Base-by-base conservation (phyloP, 2,797 vertebrate genomes). In the Periparus ater region DNA sequence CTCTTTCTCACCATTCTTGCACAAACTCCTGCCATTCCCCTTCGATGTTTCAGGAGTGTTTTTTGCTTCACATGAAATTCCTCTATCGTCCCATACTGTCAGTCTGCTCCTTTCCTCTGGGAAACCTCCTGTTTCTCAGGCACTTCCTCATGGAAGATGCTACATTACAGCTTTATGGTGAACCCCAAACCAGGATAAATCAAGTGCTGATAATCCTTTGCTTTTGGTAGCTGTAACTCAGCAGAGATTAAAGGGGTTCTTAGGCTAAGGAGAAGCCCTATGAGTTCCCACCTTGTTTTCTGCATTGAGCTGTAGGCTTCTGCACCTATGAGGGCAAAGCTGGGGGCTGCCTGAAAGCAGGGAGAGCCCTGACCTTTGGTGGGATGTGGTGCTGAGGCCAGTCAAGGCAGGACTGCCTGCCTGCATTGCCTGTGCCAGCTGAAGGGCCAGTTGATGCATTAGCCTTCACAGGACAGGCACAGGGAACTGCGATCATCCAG, bases 381-480 rank as follows among this genome's bases (percentile, higher is more conserved):
- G 38, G 38, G 18, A 23, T 13, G 32, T 19, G 19, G 15, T 65
- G 87, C 36, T 66, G 86, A 92, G 34, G 23, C 32, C 26, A n/a
- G 53, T 70, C 21, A 75, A 78, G 81, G 70, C 34, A 74, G 47
- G 18, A 36, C 4, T 34, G 42, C 34, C 74, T 89, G 61, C 25
- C 13, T 19, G 22, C 8, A 30, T 22, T 78, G 36, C 25, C 34
- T 19, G 45, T n/a, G 40, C 36, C 32, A 44, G 60, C 54, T 2
- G 0, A 47, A 85, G 76, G 44, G 50, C 29, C 77, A 48, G 22
- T 1, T n/a, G 34, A 16, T 34, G 23, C 4, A 0, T 44, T 2
- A 11, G 26, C 26, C 48, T 89, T 44, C 47, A 86, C 57, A 18
- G 42, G 65, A 57, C 3, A 54, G 21, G 26, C 13, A 25, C 2